phyloP scores from a whole-genome alignment of 2,888 invertebrate genomes.

The Tenthredo livida region DNA sequence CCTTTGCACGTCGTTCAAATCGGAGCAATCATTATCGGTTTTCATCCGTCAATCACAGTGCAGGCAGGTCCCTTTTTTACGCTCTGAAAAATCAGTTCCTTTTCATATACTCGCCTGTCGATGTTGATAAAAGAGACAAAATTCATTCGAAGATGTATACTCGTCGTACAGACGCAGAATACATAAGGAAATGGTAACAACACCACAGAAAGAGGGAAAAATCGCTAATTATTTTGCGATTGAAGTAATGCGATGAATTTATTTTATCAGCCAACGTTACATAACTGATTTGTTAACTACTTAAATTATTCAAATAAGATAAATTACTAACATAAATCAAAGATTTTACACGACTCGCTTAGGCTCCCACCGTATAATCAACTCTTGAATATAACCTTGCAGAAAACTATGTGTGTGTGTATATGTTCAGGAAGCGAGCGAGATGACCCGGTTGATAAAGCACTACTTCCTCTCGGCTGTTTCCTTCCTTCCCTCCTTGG shows the following conservation, averaged over 20 bases:
- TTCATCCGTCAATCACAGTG: conserved; percentile 40
- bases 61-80: not conserved
- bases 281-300: not conserved
- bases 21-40: conserved; percentile 47
- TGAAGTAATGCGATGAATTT: not conserved
- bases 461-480: conserved; percentile 53
- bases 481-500: conserved; percentile 54
- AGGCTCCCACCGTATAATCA: conserved; percentile 5
- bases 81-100: not conserved
- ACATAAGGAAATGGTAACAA: too few species aligned
- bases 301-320: not conserved
- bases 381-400: conserved; percentile 28
- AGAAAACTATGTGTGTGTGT: not conserved
- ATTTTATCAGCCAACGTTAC: not conserved
- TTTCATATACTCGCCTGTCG: not conserved
- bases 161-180: not conserved
- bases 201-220: not conserved
- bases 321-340: conserved; percentile 8
- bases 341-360: not conserved
- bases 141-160: not conserved
- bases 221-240: not conserved
- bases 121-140: not conserved
- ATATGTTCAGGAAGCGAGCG: conserved; percentile 36
- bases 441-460: conserved; percentile 50
- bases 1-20: conserved; percentile 14